Conservation (phyloP, 2,113 vertebrate species). For the Ageneiosus marmoratus region DNA sequence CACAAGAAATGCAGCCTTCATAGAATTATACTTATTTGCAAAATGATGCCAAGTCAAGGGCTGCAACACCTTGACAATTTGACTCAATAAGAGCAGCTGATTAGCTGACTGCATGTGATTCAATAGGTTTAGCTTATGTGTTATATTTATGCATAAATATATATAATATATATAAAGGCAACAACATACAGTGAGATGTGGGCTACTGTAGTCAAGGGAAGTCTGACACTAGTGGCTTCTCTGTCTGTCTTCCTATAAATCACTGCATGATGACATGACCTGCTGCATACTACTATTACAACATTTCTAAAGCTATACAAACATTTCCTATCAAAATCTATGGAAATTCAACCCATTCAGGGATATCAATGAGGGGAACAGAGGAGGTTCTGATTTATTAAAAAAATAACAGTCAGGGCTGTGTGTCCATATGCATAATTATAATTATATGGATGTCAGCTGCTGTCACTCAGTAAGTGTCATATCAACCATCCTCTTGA, state of each 20-base stretch:
- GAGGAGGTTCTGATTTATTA: background rate
- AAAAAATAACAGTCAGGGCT: background rate
- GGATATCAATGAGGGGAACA: background rate
- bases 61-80: background rate
- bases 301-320: background rate
- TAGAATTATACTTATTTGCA: background rate
- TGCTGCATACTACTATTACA: background rate
- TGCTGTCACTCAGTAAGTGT: background rate
- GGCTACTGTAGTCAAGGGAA: background rate
- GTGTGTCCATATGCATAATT: background rate
- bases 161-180: background rate
- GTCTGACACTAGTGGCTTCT: background rate
- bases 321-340: background rate
- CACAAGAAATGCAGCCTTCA: background rate
- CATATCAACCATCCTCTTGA: background rate
- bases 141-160: background rate
- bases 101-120: background rate
- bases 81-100: background rate
- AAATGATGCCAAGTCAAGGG: background rate
- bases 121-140: background rate
- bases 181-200: background rate
- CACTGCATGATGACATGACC: background rate
- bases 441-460: background rate
- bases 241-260: background rate
- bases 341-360: too few species aligned